phyloP scores from a whole-genome alignment of 1,140 invertebrate genomes.

The Drosophila watanabei region DNA sequence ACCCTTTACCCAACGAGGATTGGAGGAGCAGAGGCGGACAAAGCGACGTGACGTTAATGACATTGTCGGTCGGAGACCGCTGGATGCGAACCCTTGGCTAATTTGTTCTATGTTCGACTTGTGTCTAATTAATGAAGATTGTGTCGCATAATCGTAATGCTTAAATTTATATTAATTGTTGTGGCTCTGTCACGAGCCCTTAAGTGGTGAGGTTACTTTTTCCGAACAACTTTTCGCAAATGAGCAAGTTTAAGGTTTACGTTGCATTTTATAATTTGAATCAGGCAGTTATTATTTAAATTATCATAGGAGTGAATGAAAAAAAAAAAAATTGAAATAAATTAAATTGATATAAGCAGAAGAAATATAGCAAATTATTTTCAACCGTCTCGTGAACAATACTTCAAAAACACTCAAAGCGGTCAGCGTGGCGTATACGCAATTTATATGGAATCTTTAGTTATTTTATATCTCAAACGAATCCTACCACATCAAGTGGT shows the following conservation, averaged over 20 bases:
- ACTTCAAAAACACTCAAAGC: no score
- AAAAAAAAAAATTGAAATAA: no score
- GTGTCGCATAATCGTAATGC: conserved; percentile 72
- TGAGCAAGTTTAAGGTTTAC: neutral
- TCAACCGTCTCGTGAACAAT: no score
- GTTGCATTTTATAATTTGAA: neutral
- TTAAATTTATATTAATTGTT: conserved; percentile 76
- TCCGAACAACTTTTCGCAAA: neutral
- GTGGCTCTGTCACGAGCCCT: conserved; percentile 27
- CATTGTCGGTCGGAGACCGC: conserved; percentile 34
- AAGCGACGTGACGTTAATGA: conserved; percentile 51
- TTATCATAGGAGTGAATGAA: no score
- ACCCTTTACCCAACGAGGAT: conserved; percentile 27
- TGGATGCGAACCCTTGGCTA: conserved; percentile 28
- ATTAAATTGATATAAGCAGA: no score
- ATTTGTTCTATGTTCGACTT: conserved; percentile 54
- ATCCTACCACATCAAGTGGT: neutral
- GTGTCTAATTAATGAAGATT: conserved; percentile 76
- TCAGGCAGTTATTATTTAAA: neutral
- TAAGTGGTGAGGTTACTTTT: conserved; percentile 22
- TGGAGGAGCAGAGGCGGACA: conserved; percentile 10
- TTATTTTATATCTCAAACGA: neutral
- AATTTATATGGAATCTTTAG: neutral
- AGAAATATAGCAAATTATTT: no score
- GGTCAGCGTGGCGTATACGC: neutral